Conservation (phyloP, 2,797 vertebrate species). For the Xenops minutus region DNA sequence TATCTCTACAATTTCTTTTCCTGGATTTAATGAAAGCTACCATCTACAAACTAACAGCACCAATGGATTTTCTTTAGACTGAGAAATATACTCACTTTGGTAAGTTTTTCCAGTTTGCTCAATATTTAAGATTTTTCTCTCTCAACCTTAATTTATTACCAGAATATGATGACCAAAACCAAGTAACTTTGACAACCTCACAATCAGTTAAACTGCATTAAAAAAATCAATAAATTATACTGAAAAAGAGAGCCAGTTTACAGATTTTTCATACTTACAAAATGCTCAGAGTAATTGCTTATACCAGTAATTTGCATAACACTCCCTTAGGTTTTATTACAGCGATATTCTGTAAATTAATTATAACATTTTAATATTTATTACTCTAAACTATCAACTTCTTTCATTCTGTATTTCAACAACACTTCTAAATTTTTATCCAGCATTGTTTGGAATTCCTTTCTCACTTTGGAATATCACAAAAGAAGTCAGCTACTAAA, state of each 20-base stretch:
- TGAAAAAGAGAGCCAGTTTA: neutral
- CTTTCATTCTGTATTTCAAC: neutral
- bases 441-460: neutral
- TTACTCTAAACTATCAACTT: neutral
- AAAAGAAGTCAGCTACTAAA: neutral
- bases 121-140: neutral
- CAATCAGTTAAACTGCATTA: neutral
- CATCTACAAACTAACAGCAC: neutral
- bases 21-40: neutral
- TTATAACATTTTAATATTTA: neutral
- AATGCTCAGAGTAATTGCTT: neutral
- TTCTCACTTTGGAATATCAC: neutral
- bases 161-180: neutral
- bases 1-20: neutral
- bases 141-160: neutral
- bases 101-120: neutral
- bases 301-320: neutral
- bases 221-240: neutral
- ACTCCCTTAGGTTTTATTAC: neutral
- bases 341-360: neutral
- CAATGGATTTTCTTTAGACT: neutral
- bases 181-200: neutral
- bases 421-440: neutral
- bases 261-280: neutral
- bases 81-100: neutral